These are phyloP conservation scores for Etia nguti DNA, from an alignment of 2,113 vertebrate genomes.

Conservation along the genomic window DNA sequence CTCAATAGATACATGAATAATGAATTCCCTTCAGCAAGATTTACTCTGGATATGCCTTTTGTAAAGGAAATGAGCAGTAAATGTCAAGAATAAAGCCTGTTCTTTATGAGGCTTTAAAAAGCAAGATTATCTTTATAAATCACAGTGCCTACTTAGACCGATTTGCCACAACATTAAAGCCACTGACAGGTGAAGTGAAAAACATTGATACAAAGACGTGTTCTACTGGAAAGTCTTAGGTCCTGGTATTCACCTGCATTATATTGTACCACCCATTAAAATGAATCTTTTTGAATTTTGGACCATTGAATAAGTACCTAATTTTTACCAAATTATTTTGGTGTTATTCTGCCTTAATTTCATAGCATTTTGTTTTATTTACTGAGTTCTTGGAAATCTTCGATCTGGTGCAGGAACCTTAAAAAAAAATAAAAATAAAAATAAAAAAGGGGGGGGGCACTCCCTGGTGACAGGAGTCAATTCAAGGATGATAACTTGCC, in stretches of 20 bases:
- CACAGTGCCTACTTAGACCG: not conserved
- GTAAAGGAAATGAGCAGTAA: not conserved
- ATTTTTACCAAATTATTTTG: not conserved
- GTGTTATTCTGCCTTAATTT: not conserved
- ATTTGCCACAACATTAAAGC: not conserved
- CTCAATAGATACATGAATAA: not conserved
- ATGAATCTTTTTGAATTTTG: fast-evolving
- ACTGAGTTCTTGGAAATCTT: not conserved
- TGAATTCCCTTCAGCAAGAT: not conserved
- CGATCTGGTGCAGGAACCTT: not conserved
- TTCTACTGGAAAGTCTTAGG: not conserved
- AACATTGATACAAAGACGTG: not conserved
- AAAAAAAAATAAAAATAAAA: no score
- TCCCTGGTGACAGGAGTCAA: not conserved
- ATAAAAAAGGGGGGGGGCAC: no score
- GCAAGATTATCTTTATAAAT: not conserved
- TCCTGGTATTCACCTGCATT: not conserved
- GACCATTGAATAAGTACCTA: not conserved
- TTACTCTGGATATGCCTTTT: not conserved
- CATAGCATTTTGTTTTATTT: not conserved
- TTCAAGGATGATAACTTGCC: not conserved
- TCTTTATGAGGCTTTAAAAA: not conserved
- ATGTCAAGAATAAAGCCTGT: not conserved
- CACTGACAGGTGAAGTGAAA: not conserved
- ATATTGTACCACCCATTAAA: not conserved